Conservation (phyloP, 2,888 invertebrate species). For the Coremacera marginata region DNA sequence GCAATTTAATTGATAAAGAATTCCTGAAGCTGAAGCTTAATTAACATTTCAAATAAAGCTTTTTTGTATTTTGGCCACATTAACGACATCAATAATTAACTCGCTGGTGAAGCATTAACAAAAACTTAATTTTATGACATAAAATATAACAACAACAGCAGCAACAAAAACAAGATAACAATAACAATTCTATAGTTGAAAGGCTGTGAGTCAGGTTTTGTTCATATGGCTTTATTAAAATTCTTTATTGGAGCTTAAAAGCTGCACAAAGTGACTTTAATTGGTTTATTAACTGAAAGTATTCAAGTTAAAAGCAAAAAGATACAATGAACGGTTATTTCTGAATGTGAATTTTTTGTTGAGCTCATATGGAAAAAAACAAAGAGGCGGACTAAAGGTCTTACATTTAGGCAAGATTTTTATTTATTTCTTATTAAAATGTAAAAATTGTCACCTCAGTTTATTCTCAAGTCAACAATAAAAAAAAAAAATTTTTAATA, state of each 20-base stretch:
- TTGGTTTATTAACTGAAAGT: not conserved
- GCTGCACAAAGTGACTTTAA: not conserved
- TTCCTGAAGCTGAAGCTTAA: not conserved
- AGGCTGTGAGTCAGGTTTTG: constrained; percentile 28
- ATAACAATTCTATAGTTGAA: constrained; percentile 51
- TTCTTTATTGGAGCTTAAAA: not conserved
- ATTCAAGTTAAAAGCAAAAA: no score
- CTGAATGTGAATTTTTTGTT: no score
- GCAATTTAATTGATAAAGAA: not conserved
- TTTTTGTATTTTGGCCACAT: not conserved
- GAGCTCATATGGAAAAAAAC: no score
- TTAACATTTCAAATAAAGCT: constrained; percentile 4
- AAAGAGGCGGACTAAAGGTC: no score
- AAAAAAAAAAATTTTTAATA: no score
- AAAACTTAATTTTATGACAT: constrained; percentile 18
- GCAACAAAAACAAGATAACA: constrained; percentile 55
- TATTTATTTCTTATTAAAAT: no score
- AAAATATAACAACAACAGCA: constrained; percentile 28
- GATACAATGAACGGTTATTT: no score
- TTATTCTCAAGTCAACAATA: no score
- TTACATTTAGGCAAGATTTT: no score
- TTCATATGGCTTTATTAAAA: constrained; percentile 28
- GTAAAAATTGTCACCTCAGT: no score
- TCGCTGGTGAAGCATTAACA: not conserved
- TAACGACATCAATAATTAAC: constrained; percentile 17